Evolutionary conservation across 2,888 invertebrate genomes (phyloP), one percentile per base, ranked within the genome.

Genomic region (Agriopis leucophaearia): DNA sequence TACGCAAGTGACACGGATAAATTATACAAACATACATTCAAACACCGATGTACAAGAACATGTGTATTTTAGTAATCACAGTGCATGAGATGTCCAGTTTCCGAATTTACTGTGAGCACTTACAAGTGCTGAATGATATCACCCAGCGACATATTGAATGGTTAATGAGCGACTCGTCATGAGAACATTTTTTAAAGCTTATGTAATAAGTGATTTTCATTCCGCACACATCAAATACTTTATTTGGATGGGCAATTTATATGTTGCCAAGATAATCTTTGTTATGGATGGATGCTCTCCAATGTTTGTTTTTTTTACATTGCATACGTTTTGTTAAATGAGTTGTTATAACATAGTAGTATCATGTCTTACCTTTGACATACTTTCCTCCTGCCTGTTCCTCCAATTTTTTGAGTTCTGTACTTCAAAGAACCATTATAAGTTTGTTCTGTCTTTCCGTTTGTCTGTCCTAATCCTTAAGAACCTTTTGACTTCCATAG

Each of bases 61-160:
- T 35, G n/a, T 35, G 35, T 15, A 35, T 8, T 9, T 15, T 15
- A 9, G 36, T 50, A 38, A 51, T 51, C 56, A 57, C 40, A 48
- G 13, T 15, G 27, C 62, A 42, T 35, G 55, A 52, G 27, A 64
- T 50, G 51, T 50, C 66, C 56, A 61, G 56, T 61, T 56, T 60
- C 69, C 68, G 59, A 71, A 64, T 66, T 62, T 6, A 72, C 59
- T 63, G 59, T 65, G 64, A 63, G 62, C n/a, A n/a, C n/a, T n/a
- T n/a, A n/a, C n/a, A 67, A 68, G 48, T 45, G 12, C 47, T 9
- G 35, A 61, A 54, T 70, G 64, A 72, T 69, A 69, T 72, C 69
- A 67, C 36, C 56, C 27, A 60, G 60, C 60, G 59, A 65, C 72
- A 65, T 55, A 67, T 63, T 56, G 72, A 70, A 70, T 72, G 54